Evolutionary conservation across 1,140 invertebrate genomes (phyloP).

Genomic region (Euura saliciscinereae): DNA sequence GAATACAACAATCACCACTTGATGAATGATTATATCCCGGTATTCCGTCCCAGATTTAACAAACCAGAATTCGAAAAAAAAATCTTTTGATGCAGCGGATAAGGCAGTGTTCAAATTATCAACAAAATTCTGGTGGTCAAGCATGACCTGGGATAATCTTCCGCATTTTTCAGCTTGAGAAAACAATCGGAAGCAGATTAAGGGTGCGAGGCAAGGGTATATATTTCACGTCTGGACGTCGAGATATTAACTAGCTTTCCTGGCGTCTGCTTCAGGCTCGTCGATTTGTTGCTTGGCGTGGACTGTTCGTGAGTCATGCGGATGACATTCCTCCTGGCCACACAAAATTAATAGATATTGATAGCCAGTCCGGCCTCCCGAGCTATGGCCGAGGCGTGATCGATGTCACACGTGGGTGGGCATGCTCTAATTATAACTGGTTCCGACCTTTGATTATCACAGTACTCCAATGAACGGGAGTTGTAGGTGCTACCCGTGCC

Average conservation of each 20-base stretch:
- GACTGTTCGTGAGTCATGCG: background rate
- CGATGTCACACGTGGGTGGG: background rate
- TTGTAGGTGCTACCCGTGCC: too few species aligned
- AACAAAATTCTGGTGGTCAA: background rate
- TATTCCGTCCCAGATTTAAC: constrained; percentile 25
- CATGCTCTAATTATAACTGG: background rate
- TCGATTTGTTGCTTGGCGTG: constrained; percentile 1
- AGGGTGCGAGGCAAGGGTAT: too few species aligned
- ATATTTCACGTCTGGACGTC: background rate
- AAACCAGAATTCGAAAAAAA: background rate
- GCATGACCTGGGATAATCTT: too few species aligned
- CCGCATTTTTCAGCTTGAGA: constrained; percentile 16
- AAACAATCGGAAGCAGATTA: background rate
- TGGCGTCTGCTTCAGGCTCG: background rate
- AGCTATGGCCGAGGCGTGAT: background rate
- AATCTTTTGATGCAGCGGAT: too few species aligned
- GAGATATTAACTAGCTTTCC: background rate
- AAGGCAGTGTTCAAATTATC: background rate
- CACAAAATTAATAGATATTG: constrained; percentile 4
- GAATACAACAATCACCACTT: constrained; percentile 42
- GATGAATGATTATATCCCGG: constrained; percentile 35
- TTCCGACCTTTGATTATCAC: background rate
- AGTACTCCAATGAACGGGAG: too few species aligned
- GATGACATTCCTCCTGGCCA: constrained; percentile 3
- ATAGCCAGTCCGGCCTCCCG: background rate